Evolutionary conservation across 2,888 invertebrate genomes (phyloP).

Genomic region (Eupeodes luniger): DNA sequence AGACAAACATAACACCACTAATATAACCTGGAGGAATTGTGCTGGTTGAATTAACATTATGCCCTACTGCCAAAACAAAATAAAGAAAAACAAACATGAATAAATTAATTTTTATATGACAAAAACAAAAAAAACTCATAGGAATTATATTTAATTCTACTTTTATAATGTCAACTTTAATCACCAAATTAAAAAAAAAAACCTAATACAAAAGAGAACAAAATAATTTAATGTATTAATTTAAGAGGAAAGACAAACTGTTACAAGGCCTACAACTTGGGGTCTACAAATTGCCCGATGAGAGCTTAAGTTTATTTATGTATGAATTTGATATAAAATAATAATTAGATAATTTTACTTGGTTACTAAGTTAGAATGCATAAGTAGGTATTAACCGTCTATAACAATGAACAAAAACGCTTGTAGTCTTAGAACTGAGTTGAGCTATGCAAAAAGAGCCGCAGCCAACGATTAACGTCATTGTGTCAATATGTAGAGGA

Average conservation of each 20-base stretch:
- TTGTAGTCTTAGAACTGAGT: too few relatives aligned
- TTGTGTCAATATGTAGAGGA: too few relatives aligned
- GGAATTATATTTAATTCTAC: not conserved
- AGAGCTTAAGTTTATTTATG: not conserved
- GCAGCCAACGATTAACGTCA: too few relatives aligned
- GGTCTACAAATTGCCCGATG: constrained; percentile 14
- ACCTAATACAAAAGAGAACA: constrained; percentile 2
- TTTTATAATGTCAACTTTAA: too few relatives aligned
- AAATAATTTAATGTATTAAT: not conserved
- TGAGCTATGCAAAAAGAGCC: too few relatives aligned
- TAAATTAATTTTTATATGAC: not conserved
- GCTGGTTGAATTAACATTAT: constrained; percentile 33
- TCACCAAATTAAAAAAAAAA: not conserved
- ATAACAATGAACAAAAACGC: too few relatives aligned
- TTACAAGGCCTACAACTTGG: constrained; percentile 35
- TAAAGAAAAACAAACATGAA: not conserved
- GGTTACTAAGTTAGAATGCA: too few relatives aligned
- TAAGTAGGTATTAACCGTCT: too few relatives aligned
- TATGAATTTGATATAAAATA: not conserved
- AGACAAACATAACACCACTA: not conserved
- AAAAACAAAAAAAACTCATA: not conserved
- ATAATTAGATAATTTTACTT: too few relatives aligned
- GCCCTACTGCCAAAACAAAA: constrained; percentile 13
- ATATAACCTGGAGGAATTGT: not conserved
- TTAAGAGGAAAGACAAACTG: constrained; percentile 3